A percentile compares a stretch with the other conserved stretches of the same genome.
phyloP scores from a whole-genome alignment of 2,888 invertebrate genomes.

The Diogma glabrata region DNA sequence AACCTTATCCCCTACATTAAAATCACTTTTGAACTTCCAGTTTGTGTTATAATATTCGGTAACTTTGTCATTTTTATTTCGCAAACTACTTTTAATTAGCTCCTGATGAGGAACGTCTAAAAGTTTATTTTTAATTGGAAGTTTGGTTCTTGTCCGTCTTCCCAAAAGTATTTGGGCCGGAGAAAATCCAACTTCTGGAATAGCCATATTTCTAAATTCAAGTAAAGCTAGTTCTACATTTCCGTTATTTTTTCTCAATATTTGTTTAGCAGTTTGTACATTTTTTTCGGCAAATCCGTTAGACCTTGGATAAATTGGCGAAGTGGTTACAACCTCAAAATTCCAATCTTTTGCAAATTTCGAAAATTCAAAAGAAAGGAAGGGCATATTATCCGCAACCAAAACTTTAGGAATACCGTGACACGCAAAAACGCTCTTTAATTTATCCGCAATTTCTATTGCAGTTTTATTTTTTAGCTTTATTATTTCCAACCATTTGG shows the following conservation, averaged over 20 bases:
- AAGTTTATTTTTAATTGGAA: not conserved
- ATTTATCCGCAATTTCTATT: conserved; percentile 11
- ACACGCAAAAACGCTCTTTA: conserved; percentile 19
- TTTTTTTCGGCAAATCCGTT: no score
- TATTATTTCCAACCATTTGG: not conserved
- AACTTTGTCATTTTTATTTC: no score
- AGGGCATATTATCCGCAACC: conserved; percentile 19
- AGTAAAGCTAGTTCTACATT: not conserved
- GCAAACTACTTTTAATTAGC: no score
- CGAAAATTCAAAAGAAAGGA: conserved; percentile 15
- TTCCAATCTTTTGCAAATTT: conserved; percentile 17
- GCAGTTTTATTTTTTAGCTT: conserved; percentile 1
- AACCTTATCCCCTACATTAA: no score
- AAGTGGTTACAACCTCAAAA: conserved; percentile 16
- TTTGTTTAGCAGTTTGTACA: conserved; percentile 13
- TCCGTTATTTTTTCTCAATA: no score
- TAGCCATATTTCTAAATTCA: not conserved
- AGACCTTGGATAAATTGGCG: no score
- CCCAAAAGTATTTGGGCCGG: conserved; percentile 1
- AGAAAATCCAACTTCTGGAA: not conserved
- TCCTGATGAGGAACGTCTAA: no score
- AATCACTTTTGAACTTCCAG: no score
- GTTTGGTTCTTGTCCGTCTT: not conserved
- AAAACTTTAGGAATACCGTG: conserved; percentile 18
- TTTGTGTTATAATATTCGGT: no score